These are phyloP conservation scores for Solen grandis DNA, from an alignment of 1,140 invertebrate species.

Conservation along the genomic window DNA sequence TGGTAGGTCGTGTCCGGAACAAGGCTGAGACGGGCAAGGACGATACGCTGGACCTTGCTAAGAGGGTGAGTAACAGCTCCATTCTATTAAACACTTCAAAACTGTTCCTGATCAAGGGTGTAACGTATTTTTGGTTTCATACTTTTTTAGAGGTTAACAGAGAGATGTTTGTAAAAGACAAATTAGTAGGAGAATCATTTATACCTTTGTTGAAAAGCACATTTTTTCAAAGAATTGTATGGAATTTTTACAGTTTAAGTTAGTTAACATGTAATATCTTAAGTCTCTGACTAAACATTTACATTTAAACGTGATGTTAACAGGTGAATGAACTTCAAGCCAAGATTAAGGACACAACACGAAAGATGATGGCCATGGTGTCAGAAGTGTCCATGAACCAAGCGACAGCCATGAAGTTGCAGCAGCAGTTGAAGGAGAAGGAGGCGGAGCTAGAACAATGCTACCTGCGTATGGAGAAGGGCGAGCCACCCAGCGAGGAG, in stretches of 20 bases:
- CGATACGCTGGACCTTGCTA: constrained; percentile 80
- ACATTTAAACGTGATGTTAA: too few species aligned
- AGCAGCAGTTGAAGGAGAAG: constrained; percentile 77
- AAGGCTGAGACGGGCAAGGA: constrained; percentile 78
- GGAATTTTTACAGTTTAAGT: too few species aligned
- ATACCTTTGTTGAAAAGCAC: too few species aligned
- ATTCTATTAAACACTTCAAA: too few species aligned
- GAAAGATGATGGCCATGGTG: constrained; percentile 80
- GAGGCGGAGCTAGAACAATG: constrained; percentile 78
- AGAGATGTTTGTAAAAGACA: too few species aligned
- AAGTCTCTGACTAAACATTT: too few species aligned
- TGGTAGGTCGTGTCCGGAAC: constrained; percentile 74
- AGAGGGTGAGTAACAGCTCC: constrained; percentile 71
- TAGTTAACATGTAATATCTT: too few species aligned
- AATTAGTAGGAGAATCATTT: too few species aligned
- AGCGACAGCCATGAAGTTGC: constrained; percentile 77
- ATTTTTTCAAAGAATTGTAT: too few species aligned
- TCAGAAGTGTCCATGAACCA: constrained; percentile 81
- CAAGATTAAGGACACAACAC: constrained; percentile 78
- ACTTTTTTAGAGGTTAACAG: too few species aligned
- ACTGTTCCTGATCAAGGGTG: too few species aligned
- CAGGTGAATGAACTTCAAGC: constrained; percentile 80
- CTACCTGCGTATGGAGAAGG: constrained; percentile 80
- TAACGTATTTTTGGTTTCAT: too few species aligned
- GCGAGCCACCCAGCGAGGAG: constrained; percentile 77